These are phyloP conservation scores for Lophura nycthemera DNA, from an alignment of 2,113 vertebrate species.

Conservation along the genomic window DNA sequence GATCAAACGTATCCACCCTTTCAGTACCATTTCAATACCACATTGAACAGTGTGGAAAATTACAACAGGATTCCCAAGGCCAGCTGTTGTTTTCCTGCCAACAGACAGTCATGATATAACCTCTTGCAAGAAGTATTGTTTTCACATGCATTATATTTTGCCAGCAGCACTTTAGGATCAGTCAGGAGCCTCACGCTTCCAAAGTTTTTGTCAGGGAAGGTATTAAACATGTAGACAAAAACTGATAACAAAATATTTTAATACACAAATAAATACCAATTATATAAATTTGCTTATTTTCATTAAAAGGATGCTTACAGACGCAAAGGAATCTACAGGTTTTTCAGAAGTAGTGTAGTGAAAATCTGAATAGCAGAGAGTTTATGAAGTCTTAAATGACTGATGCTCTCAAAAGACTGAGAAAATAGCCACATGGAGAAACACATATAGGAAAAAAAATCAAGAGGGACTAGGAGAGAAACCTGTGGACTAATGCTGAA, in stretches of 20 bases:
- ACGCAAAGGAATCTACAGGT: background rate
- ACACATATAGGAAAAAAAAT: rapidly evolving
- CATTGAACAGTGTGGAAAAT: background rate
- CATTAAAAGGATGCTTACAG: background rate
- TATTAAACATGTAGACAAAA: background rate
- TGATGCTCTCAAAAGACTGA: background rate
- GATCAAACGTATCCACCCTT: background rate
- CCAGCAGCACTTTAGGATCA: background rate
- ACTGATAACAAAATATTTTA: background rate
- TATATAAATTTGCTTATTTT: background rate
- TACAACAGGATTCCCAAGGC: background rate
- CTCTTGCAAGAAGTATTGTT: background rate
- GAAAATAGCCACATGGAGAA: background rate
- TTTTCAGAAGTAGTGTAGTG: background rate
- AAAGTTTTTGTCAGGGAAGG: background rate
- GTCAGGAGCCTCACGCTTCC: background rate
- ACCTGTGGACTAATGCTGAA: background rate
- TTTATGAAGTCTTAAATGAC: background rate
- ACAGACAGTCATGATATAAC: background rate
- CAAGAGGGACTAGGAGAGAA: rapidly evolving
- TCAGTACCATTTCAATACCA: background rate
- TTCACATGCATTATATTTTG: background rate
- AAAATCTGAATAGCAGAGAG: background rate
- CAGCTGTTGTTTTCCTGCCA: background rate
- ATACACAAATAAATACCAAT: background rate